Conservation (phyloP, 2,113 vertebrate species). For the Onychostoma macrolepis region DNA sequence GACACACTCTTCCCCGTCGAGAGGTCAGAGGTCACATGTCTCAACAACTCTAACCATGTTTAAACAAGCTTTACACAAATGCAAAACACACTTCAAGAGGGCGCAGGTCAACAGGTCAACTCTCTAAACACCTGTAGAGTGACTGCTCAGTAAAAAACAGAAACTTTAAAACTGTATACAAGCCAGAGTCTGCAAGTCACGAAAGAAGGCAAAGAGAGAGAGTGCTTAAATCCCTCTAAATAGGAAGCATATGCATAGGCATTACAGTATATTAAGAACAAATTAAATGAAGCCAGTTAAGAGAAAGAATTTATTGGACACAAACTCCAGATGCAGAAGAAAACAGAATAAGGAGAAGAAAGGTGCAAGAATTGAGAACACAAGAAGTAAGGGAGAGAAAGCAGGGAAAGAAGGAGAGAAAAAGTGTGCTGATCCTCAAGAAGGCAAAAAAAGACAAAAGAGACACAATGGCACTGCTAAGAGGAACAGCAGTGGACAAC, state of each 20-base stretch:
- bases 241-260: slow-evolving; percentile 38
- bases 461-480: not conserved
- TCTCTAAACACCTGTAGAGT: slow-evolving; percentile 43
- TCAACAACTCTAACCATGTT: slow-evolving; percentile 26
- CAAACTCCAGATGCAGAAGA: not conserved
- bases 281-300: slow-evolving; percentile 46
- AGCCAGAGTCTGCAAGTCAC: slow-evolving; percentile 14
- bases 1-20: slow-evolving; percentile 89
- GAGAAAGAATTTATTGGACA: slow-evolving; percentile 34
- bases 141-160: not conserved
- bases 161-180: not conserved
- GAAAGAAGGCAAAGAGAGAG: slow-evolving; percentile 4
- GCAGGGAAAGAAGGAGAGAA: not conserved
- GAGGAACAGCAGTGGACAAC: slow-evolving; percentile 15
- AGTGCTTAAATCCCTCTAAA: slow-evolving; percentile 42
- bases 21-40: slow-evolving; percentile 42
- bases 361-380: slow-evolving; percentile 7
- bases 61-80: slow-evolving; percentile 39
- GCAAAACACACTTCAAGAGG: slow-evolving; percentile 30
- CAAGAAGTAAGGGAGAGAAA: not conserved
- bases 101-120: slow-evolving; percentile 25
- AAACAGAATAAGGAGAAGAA: not conserved
- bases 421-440: not conserved
- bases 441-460: slow-evolving; percentile 4
- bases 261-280: slow-evolving; percentile 38